Evolutionary conservation across 2,888 invertebrate species (phyloP).

Genomic region (Apamea monoglypha): DNA sequence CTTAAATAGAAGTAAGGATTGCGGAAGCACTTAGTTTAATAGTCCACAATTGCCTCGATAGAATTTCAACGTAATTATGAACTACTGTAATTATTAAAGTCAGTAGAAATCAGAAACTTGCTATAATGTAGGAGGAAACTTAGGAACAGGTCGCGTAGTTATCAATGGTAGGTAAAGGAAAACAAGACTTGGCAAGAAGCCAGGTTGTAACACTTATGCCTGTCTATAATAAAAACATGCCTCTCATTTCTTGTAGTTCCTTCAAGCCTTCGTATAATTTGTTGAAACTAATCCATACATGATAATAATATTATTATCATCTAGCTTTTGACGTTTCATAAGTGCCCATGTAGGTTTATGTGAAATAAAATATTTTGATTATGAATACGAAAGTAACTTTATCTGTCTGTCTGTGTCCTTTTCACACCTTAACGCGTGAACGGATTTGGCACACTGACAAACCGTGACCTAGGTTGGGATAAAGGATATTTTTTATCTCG

Average conservation of each 20-base stretch:
- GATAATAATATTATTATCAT: too few species aligned
- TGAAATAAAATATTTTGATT: too few species aligned
- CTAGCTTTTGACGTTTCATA: too few species aligned
- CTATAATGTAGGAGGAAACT: not conserved
- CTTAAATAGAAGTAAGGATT: not conserved
- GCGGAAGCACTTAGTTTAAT: too few species aligned
- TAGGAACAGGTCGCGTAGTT: not conserved
- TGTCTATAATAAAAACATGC: not conserved
- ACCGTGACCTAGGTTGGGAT: not conserved
- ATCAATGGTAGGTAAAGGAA: not conserved
- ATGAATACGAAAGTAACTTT: not conserved
- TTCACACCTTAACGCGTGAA: not conserved
- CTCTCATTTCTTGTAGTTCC: not conserved
- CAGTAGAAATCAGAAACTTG: conserved; percentile 3
- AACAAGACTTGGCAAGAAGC: not conserved
- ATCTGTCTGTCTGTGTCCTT: not conserved
- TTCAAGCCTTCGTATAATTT: not conserved
- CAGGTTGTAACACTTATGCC: not conserved
- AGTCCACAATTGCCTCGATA: not conserved
- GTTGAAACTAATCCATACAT: not conserved
- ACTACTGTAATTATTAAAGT: not conserved
- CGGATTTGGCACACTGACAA: not conserved
- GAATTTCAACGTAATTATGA: not conserved
- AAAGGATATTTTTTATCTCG: not conserved
- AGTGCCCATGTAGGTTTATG: too few species aligned